Percentiles rank a stretch among this genome's conserved stretches.
Evolutionary conservation across 2,888 invertebrate species (phyloP).

Genomic region (Cryptocheilus praepositus): DNA sequence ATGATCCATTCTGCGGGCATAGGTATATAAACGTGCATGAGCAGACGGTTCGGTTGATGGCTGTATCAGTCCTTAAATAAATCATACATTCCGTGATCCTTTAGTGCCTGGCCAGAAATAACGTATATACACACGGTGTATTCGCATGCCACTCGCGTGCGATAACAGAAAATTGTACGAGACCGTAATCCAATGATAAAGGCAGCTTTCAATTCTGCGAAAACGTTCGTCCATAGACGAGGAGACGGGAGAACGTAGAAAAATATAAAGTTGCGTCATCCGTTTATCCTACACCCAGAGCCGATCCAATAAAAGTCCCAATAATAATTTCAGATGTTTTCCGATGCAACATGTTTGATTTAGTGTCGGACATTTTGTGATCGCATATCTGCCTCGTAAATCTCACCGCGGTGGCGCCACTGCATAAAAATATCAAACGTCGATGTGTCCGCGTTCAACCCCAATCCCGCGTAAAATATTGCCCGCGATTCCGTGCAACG

Average conservation of each 20-base stretch:
- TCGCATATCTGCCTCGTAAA: conserved; percentile 76
- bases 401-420: conserved; percentile 71
- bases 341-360: conserved; percentile 74
- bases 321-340: conserved; percentile 75
- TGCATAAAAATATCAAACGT: conserved; percentile 75
- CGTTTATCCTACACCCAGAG: conserved; percentile 51
- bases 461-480: conserved; percentile 73
- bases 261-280: conserved; percentile 45
- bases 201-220: background rate
- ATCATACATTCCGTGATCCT: too few species aligned
- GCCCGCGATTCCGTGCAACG: conserved; percentile 65
- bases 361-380: conserved; percentile 75
- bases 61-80: too few species aligned
- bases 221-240: too few species aligned
- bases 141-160: too few species aligned
- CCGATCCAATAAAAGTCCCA: conserved; percentile 74
- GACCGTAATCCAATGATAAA: conserved; percentile 2
- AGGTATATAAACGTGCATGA: too few species aligned
- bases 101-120: too few species aligned
- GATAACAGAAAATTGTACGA: too few species aligned
- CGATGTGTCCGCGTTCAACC: conserved; percentile 70
- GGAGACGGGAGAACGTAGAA: background rate
- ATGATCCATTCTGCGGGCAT: too few species aligned
- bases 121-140: background rate
- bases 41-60: too few species aligned